A percentile compares a stretch with the other conserved stretches of the same genome.
Conservation (phyloP, 2,797 vertebrate species). For the Amazona finschi region DNA sequence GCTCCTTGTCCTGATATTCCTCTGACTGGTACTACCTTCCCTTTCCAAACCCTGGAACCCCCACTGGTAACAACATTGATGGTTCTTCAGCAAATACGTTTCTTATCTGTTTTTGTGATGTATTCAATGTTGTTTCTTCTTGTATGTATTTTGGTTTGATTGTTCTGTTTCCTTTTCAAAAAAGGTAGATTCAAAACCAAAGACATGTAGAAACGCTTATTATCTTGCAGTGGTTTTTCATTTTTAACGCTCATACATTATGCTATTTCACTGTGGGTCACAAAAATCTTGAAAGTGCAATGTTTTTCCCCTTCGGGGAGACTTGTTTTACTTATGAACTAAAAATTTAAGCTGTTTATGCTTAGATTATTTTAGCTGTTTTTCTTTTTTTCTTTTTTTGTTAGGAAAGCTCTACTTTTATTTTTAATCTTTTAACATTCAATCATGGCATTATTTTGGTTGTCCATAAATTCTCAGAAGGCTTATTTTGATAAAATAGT, state of each 20-base stretch:
- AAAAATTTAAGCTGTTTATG: not conserved
- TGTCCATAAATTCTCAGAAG: not conserved
- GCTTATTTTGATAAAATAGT: not conserved
- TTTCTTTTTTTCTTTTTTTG: not conserved
- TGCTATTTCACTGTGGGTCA: slow-evolving; percentile 1
- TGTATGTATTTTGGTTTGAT: slow-evolving; percentile 59
- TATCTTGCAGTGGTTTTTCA: not conserved
- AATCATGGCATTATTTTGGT: not conserved
- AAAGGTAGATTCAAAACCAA: slow-evolving; percentile 36
- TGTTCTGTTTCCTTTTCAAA: slow-evolving; percentile 17
- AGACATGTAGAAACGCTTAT: not conserved
- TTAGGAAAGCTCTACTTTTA: not conserved
- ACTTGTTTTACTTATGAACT: not conserved
- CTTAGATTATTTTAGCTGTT: not conserved
- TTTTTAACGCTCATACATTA: slow-evolving; percentile 1
- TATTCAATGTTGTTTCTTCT: slow-evolving; percentile 70
- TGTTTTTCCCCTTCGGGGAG: not conserved
- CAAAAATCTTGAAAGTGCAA: slow-evolving; percentile 62
- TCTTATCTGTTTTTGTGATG: slow-evolving; percentile 71
- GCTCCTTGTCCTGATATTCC: slow-evolving; percentile 26
- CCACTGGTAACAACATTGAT: slow-evolving; percentile 64
- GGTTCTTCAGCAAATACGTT: slow-evolving; percentile 67
- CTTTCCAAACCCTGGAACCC: slow-evolving; percentile 55
- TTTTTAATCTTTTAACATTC: not conserved
- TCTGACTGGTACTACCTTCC: slow-evolving; percentile 45